These are phyloP conservation scores for Drosophila bifasciata DNA, from an alignment of 1,140 invertebrate species.

Conservation along the genomic window DNA sequence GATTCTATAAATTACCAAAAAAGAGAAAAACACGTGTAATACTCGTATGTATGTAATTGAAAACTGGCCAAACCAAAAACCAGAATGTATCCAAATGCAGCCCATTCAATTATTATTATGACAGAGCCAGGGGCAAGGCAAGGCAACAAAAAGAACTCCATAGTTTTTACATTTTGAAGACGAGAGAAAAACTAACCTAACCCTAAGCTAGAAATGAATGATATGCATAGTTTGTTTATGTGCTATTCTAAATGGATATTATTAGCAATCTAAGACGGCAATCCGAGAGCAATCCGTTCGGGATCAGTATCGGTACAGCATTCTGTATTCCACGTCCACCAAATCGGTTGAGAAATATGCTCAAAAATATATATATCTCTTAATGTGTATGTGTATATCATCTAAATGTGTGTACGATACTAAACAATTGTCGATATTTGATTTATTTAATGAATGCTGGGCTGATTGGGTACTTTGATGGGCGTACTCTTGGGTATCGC, in stretches of 20 bases:
- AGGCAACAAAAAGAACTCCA: slow-evolving; percentile 1
- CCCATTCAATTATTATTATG: neutral
- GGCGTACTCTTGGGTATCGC: slow-evolving; percentile 34
- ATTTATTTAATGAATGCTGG: neutral
- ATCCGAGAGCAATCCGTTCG: slow-evolving; percentile 17
- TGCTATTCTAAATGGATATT: slow-evolving; percentile 62
- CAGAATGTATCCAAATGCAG: neutral
- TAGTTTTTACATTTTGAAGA: slow-evolving; percentile 35
- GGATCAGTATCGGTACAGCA: too few species aligned
- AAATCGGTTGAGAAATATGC: slow-evolving; percentile 40
- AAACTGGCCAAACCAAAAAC: neutral
- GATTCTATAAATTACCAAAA: slow-evolving; percentile 6
- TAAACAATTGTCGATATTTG: slow-evolving; percentile 2
- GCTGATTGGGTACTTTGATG: slow-evolving; percentile 22
- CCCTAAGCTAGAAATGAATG: slow-evolving; percentile 40
- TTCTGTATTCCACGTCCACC: too few species aligned
- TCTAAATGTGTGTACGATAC: slow-evolving; percentile 32
- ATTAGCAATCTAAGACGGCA: slow-evolving; percentile 53
- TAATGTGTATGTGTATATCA: neutral
- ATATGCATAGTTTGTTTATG: slow-evolving; percentile 47
- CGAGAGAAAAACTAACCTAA: slow-evolving; percentile 2
- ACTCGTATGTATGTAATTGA: slow-evolving; percentile 12
- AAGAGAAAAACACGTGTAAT: neutral
- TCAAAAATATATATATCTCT: slow-evolving; percentile 56
- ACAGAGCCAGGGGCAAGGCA: neutral